Percentiles rank a stretch among this genome's conserved stretches.
phyloP scores from a whole-genome alignment of 2,888 invertebrate genomes.

The Acleris literana region DNA sequence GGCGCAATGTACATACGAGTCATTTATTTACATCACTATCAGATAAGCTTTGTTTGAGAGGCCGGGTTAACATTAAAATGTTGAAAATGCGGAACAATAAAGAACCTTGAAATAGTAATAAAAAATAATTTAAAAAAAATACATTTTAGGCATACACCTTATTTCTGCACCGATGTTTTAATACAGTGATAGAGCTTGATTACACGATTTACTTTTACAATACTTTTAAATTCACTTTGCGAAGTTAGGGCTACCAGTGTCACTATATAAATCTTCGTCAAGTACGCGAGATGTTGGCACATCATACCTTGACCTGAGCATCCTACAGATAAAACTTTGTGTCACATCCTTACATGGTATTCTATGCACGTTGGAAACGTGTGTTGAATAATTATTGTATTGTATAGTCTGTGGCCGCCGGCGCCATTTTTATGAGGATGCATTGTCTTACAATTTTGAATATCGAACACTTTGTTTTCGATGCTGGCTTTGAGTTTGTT shows the following conservation, averaged over 20 bases:
- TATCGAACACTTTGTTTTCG: conserved; percentile 11
- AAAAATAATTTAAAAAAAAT: too few species aligned
- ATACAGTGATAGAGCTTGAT: too few species aligned
- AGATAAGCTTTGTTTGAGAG: conserved; percentile 27
- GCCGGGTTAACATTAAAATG: conserved; percentile 20
- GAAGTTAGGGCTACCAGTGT: conserved; percentile 17
- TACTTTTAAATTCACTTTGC: too few species aligned
- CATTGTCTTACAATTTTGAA: conserved; percentile 19
- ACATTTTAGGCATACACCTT: too few species aligned
- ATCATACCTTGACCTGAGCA: conserved; percentile 37
- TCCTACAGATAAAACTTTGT: conserved; percentile 28
- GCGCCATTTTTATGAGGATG: conserved; percentile 25
- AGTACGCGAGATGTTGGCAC: conserved; percentile 25
- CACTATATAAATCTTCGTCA: conserved; percentile 24
- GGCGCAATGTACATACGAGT: conserved; percentile 14
- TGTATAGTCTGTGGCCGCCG: conserved; percentile 27
- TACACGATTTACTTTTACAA: too few species aligned
- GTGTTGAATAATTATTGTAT: conserved; percentile 18
- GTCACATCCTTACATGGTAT: conserved; percentile 28
- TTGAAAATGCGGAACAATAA: conserved; percentile 5
- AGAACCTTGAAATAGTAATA: neutral
- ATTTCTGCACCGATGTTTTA: too few species aligned
- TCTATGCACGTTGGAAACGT: conserved; percentile 30
- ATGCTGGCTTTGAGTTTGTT: neutral
- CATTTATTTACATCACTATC: conserved; percentile 26